These are phyloP conservation scores for Merops nubicus DNA, from an alignment of 2,113 vertebrate species.

Conservation along the genomic window DNA sequence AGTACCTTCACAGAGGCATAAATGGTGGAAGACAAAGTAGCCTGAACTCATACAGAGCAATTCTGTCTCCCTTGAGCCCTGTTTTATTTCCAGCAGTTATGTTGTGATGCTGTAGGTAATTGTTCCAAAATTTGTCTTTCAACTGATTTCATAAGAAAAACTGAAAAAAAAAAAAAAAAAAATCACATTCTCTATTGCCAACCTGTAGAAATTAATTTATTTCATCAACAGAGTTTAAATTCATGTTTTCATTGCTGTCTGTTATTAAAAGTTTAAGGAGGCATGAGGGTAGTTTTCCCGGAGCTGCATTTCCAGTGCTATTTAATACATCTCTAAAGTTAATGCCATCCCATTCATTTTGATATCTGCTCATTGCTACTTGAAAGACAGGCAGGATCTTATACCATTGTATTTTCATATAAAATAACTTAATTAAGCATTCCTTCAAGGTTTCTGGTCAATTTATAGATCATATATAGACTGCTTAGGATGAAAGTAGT, in stretches of 20 bases:
- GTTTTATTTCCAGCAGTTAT: background rate
- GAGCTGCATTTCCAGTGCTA: background rate
- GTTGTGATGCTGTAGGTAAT: background rate
- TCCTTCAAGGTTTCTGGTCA: background rate
- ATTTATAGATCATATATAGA: background rate
- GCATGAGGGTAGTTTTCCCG: background rate
- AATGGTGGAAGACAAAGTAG: background rate
- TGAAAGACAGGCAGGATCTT: background rate
- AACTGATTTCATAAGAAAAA: background rate
- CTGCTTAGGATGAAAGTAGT: background rate
- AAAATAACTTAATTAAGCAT: background rate
- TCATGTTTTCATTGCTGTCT: background rate
- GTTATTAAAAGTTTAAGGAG: background rate
- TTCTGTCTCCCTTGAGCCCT: background rate
- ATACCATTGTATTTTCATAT: background rate
- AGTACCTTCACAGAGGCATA: background rate
- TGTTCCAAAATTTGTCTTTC: background rate
- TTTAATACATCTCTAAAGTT: background rate
- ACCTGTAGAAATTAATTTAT: background rate
- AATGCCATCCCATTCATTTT: background rate
- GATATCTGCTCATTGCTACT: background rate
- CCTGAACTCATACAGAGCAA: background rate
- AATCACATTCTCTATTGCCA: background rate
- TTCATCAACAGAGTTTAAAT: background rate
- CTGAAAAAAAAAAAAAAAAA: too few relatives aligned